Evolutionary conservation across 1,140 invertebrate genomes (phyloP), one percentile per base, ranked within the genome.

Genomic region (Amyelois transitella): DNA sequence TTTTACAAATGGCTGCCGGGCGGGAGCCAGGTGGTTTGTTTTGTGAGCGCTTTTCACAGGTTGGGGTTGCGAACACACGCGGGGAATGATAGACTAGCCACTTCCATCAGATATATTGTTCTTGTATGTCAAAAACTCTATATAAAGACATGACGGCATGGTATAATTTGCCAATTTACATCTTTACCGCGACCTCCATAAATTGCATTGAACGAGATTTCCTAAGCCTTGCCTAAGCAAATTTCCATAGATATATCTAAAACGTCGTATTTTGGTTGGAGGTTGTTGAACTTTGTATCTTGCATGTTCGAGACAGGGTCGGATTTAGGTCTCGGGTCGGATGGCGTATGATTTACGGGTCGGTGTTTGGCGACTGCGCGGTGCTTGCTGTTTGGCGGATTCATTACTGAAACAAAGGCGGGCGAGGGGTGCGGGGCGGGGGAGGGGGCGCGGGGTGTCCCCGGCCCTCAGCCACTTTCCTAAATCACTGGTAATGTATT

Each of bases 1-100:
- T 84, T 84, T 86, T 86, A 83, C 80, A 86, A 84, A 85, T 85
- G 83, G 81, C 83, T 78, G 83, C 83, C 81, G 79, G 59, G 64
- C 71, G 65, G 66, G 62, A 68, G 24, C 72, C 75, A 76, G 71
- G 71, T 79, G 72, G 66, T 72, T 78, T 74, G 67, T 75, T 77
- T 72, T 75, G 67, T 73, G 63, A 61, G 60, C 55, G 60, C 71
- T 71, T 75, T 75, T 77, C 66, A 72, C 64, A 51, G 49, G 53
- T 55, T 66, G 56, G 66, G 69, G 65, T 66, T 61, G 54, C 32
- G 22, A 56, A 58, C 59, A 62, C 62, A 64, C 43, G 21, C 51
- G 22, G 51, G 25, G 51, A 18, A 20, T 18, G 7, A 18, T 18
- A 43, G 10, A 21, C 45, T 21, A 51, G 50, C 50, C 28, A 25